Conservation (phyloP, 1,140 invertebrate species). For the Drosophila navojoa region DNA sequence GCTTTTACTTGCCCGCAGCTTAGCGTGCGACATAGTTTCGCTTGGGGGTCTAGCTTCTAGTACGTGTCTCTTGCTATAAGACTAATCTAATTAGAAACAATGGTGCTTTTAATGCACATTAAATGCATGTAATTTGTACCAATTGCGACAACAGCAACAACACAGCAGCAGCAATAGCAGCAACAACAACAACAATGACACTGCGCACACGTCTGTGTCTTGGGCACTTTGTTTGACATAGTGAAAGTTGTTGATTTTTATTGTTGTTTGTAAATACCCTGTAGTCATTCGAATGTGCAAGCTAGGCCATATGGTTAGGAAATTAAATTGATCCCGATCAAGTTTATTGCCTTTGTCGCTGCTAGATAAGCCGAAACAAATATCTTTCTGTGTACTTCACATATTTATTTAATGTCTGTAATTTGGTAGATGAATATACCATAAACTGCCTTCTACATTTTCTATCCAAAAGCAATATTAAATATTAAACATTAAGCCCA, state of each 20-base stretch:
- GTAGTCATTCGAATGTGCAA: background rate
- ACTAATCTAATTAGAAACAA: constrained; percentile 80
- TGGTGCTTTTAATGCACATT: constrained; percentile 59
- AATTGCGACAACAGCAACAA: constrained; percentile 23
- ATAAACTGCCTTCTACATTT: no score
- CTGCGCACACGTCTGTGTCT: constrained; percentile 15
- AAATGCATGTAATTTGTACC: constrained; percentile 63
- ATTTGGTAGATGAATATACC: no score
- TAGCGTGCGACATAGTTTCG: constrained; percentile 81
- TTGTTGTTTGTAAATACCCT: constrained; percentile 29
- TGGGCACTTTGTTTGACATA: constrained; percentile 48
- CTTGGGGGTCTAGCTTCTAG: constrained; percentile 46
- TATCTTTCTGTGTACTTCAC: no score
- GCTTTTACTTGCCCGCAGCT: constrained; percentile 15
- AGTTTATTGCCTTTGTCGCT: background rate
- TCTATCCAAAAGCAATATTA: no score
- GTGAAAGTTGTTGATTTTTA: constrained; percentile 71
- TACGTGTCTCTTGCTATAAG: constrained; percentile 34
- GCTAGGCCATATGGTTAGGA: background rate
- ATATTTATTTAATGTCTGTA: no score
- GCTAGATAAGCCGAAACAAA: background rate
- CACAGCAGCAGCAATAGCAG: constrained; percentile 11
- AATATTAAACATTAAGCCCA: no score
- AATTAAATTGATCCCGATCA: background rate
- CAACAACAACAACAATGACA: constrained; percentile 26